Conservation (phyloP, 2,888 invertebrate genomes). For the Melieria crassipennis region DNA sequence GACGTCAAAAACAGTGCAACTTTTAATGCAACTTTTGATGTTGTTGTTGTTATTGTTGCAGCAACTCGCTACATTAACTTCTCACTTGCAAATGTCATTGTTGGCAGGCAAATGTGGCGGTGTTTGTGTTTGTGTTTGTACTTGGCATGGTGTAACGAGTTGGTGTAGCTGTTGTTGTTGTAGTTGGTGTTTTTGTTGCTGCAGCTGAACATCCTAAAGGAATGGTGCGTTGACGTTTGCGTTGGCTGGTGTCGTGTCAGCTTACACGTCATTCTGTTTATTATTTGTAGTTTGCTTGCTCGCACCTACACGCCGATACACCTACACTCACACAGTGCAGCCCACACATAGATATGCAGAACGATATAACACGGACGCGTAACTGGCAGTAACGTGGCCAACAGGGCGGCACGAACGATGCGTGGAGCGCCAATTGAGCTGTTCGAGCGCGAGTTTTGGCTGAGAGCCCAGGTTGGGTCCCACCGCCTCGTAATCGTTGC, state of each 20-base stretch:
- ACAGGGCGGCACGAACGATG: too few species aligned
- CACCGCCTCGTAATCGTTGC: constrained; percentile 19
- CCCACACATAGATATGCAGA: neutral
- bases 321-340: neutral
- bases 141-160: too few species aligned
- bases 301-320: neutral
- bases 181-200: too few species aligned
- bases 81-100: constrained; percentile 23
- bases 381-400: neutral
- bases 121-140: constrained; percentile 6
- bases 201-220: constrained; percentile 7
- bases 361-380: neutral
- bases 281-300: constrained; percentile 16
- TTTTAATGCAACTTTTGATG: neutral
- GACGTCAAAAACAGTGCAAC: neutral
- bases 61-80: too few species aligned
- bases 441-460: too few species aligned
- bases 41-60: neutral
- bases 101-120: neutral
- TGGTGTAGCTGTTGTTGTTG: too few species aligned
- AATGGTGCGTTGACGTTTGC: neutral
- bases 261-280: constrained; percentile 21
- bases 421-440: too few species aligned
- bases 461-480: too few species aligned
- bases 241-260: constrained; percentile 4